These are phyloP conservation scores for Habrosyne pyritoides DNA, from an alignment of 2,888 invertebrate genomes.

Conservation along the genomic window DNA sequence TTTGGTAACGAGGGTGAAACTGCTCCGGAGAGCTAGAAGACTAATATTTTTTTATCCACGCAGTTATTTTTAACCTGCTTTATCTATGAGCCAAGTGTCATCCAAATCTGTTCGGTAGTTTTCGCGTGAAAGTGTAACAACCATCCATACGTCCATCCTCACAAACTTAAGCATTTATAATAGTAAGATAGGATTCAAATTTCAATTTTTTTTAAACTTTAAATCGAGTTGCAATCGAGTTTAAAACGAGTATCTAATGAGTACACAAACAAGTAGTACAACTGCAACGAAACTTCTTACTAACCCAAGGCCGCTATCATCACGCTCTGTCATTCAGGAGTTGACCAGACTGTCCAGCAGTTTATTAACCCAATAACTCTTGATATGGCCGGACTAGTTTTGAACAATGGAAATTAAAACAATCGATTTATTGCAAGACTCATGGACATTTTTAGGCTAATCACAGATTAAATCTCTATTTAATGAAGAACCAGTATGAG, in stretches of 20 bases:
- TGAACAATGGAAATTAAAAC: conserved; percentile 24
- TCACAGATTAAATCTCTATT: not conserved
- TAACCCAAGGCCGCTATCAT: conserved; percentile 40
- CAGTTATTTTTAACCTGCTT: too few species aligned
- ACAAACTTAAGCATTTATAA: too few species aligned
- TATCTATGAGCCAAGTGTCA: too few species aligned
- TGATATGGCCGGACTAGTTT: not conserved
- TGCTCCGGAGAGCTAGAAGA: too few species aligned
- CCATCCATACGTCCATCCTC: too few species aligned
- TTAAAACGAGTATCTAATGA: not conserved
- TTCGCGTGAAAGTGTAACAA: too few species aligned
- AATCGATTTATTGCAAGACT: conserved; percentile 18
- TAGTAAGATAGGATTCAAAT: too few species aligned
- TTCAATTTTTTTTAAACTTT: too few species aligned
- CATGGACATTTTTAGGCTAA: not conserved
- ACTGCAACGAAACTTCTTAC: conserved; percentile 11
- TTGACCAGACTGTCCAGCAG: conserved; percentile 13
- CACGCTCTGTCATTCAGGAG: conserved; percentile 35
- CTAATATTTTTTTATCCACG: too few species aligned
- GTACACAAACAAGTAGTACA: conserved; percentile 6
- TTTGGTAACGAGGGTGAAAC: too few species aligned
- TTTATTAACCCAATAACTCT: conserved; percentile 16
- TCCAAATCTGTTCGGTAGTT: too few species aligned
- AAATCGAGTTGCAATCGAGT: not conserved
- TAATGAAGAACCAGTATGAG: not conserved